These are phyloP conservation scores for Cephus rjabovi DNA, from an alignment of 2,888 invertebrate genomes.

Conservation along the genomic window DNA sequence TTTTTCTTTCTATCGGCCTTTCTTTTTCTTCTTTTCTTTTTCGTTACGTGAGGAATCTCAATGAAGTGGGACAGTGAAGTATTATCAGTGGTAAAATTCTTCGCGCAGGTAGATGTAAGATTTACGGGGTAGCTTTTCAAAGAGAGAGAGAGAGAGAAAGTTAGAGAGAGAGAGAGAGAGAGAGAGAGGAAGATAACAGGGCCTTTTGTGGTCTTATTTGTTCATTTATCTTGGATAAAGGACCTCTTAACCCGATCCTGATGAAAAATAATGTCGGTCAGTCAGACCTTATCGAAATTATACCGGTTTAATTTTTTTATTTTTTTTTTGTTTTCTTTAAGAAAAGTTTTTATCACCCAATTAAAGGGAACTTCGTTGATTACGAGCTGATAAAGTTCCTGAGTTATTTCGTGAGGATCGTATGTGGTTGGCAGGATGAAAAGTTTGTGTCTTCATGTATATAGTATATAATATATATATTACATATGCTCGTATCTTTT, in stretches of 20 bases:
- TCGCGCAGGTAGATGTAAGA: background rate
- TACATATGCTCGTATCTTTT: no score
- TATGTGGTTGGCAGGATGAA: background rate
- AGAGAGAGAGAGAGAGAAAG: background rate
- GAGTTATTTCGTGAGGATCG: background rate
- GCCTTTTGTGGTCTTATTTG: conserved; percentile 17
- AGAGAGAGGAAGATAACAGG: background rate
- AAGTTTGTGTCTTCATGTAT: background rate
- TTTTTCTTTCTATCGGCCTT: background rate
- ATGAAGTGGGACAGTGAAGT: background rate
- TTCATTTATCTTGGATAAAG: conserved; percentile 23
- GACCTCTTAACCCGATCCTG: conserved; percentile 22
- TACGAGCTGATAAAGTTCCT: background rate
- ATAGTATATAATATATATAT: no score
- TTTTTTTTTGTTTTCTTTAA: background rate
- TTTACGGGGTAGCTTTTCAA: background rate
- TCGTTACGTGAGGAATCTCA: background rate
- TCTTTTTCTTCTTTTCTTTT: background rate
- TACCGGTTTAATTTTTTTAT: background rate
- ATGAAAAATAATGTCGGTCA: conserved; percentile 18
- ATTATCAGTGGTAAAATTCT: background rate
- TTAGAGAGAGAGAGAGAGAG: no score
- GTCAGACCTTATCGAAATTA: conserved; percentile 10
- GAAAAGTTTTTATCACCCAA: conserved; percentile 13
- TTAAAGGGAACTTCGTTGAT: background rate